Percentiles rank a stretch among this genome's conserved stretches.
Conservation (phyloP, 1,140 invertebrate genomes). For the Cylas formicarius region DNA sequence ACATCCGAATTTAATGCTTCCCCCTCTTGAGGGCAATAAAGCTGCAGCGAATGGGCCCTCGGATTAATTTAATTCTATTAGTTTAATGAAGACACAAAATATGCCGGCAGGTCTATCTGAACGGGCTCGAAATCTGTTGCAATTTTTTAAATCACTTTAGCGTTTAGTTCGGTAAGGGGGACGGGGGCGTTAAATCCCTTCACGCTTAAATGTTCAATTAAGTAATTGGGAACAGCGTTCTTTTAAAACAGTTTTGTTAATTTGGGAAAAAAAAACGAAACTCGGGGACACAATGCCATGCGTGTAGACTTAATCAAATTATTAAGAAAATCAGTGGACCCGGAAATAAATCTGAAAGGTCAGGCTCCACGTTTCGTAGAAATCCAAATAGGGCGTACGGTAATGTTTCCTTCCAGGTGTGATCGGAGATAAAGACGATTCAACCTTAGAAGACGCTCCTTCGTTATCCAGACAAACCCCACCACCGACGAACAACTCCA, state of each 20-base stretch:
- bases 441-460: slow-evolving; percentile 21
- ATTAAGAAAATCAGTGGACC: too few relatives aligned
- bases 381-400: too few relatives aligned
- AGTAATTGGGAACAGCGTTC: background rate
- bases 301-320: too few relatives aligned
- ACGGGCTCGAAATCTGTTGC: slow-evolving; percentile 1
- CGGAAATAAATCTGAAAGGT: too few relatives aligned
- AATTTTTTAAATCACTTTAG: slow-evolving; percentile 12
- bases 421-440: slow-evolving; percentile 22
- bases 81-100: slow-evolving; percentile 23
- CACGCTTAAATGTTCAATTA: too few relatives aligned
- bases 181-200: too few relatives aligned
- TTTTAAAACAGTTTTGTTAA: background rate
- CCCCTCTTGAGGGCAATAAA: slow-evolving; percentile 14
- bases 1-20: slow-evolving; percentile 21
- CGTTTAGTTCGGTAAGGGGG: too few relatives aligned
- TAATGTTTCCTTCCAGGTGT: slow-evolving; percentile 13
- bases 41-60: slow-evolving; percentile 17
- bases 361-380: too few relatives aligned
- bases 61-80: slow-evolving; percentile 27
- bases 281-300: background rate
- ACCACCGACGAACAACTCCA: slow-evolving; percentile 21
- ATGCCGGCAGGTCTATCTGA: slow-evolving; percentile 9
- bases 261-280: background rate
- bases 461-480: slow-evolving; percentile 22